These are phyloP conservation scores for Horisme vitalbata DNA, from an alignment of 2,888 invertebrate species.

Conservation along the genomic window DNA sequence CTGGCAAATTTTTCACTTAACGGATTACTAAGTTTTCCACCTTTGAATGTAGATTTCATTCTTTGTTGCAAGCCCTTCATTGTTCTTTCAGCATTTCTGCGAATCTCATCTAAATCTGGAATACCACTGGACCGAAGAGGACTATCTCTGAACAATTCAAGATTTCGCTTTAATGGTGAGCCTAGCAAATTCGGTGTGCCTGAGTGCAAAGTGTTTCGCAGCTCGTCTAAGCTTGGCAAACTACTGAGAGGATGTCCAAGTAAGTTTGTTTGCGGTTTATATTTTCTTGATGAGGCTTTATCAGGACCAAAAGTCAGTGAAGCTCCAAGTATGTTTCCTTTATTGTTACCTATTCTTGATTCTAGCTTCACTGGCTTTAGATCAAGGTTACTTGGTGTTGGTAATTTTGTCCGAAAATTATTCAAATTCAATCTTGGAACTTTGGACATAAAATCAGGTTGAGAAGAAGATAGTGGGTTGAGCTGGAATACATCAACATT, in stretches of 20 bases:
- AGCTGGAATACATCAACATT: slow-evolving; percentile 49
- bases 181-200: slow-evolving; percentile 35
- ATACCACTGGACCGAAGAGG: slow-evolving; percentile 10
- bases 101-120: slow-evolving; percentile 43
- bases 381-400: slow-evolving; percentile 47
- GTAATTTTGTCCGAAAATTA: slow-evolving; percentile 50
- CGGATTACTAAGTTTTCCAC: slow-evolving; percentile 29
- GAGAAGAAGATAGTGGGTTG: slow-evolving; percentile 35
- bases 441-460: slow-evolving; percentile 26
- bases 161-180: slow-evolving; percentile 35
- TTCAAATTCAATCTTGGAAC: slow-evolving; percentile 45
- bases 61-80: slow-evolving; percentile 49
- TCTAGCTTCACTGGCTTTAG: slow-evolving; percentile 49
- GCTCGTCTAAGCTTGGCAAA: slow-evolving; percentile 41
- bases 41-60: slow-evolving; percentile 45
- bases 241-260: slow-evolving; percentile 30
- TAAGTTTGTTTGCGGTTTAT: slow-evolving; percentile 24
- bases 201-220: slow-evolving; percentile 26
- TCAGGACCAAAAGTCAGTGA: slow-evolving; percentile 39
- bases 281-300: slow-evolving; percentile 20
- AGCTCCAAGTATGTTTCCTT: slow-evolving; percentile 41
- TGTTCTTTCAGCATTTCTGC: slow-evolving; percentile 49
- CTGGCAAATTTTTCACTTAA: slow-evolving; percentile 40
- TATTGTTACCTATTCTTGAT: slow-evolving; percentile 42
- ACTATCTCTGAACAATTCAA: slow-evolving; percentile 32